Base-by-base conservation (phyloP, 1,140 invertebrate genomes). In the Notospermus geniculatus region DNA sequence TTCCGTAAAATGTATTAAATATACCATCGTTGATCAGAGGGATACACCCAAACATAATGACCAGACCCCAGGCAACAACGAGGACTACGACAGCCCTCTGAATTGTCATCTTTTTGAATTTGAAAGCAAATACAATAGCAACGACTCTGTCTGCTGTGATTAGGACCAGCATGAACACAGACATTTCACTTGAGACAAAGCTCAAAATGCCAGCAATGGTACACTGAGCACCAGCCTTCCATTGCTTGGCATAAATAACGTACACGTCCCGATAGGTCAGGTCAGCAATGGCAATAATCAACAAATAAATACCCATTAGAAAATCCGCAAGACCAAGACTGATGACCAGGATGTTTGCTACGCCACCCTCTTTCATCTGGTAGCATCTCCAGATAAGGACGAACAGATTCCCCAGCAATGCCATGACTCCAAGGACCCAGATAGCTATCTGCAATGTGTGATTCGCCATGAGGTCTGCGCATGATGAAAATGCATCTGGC, bases 351-450 rank as follows among this genome's bases (percentile, higher is more conserved):
- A 5, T 7, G 9, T 23, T 50, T 27, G 46, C n/a, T 7, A 50
- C 46, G n/a, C 19, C 46, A 4, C 46, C 25, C n/a, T 50, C 25
- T n/a, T 50, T 50, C n/a, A 9, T n/a, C 5, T 50, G 19, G n/a
- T 7, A 5, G 25, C n/a, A 27, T 15, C 56, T 17, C 56, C 56
- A 57, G 36, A 57, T 27, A 7, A 57, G 7, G 13, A 57, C 56
- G 11, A 57, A 32, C 19, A 19, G 22, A 27, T 57, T 57, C 9
- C 56, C 56, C 5, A 57, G 17, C 17, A 57, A 15, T 17, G 56
- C 56, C 13, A 57, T 57, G 22, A 57, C 2, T 2, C 56, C 56
- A 4, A 57, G 13, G 39, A 57, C 39, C 56, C 56, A 57, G 19
- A 57, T 23, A 17, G 19, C n/a, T 2, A 57, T n/a, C 39, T 30